These are phyloP conservation scores for Dallia pectoralis DNA, from an alignment of 2,797 vertebrate genomes.

Conservation along the genomic window DNA sequence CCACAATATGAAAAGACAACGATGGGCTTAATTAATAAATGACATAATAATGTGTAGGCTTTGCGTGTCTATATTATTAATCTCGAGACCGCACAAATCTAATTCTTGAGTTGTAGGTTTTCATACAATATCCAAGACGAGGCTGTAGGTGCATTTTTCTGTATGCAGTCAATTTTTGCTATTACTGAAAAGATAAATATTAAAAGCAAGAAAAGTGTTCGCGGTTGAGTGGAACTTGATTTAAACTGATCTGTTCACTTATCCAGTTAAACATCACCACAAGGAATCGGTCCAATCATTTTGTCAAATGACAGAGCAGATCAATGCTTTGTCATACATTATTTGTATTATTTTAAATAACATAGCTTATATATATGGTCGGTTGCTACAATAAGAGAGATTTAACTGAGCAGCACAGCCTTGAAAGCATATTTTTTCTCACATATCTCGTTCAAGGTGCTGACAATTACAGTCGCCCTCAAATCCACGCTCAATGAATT, in stretches of 20 bases:
- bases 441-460: slow-evolving; percentile 39
- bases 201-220: neutral
- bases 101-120: no score
- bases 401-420: slow-evolving; percentile 55
- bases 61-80: no score
- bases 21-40: neutral
- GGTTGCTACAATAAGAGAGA: slow-evolving; percentile 28
- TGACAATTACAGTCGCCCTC: slow-evolving; percentile 43
- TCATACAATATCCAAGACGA: no score
- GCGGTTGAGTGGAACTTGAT: neutral
- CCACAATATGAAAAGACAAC: neutral
- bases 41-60: no score
- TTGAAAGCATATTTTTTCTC: slow-evolving; percentile 3
- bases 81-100: no score
- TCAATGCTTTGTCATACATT: no score
- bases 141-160: no score
- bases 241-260: neutral
- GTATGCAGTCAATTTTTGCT: neutral
- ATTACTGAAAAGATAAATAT: neutral
- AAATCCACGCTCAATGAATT: slow-evolving; percentile 30
- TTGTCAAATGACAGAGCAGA: slow-evolving; percentile 27
- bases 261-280: neutral
- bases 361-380: neutral
- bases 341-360: neutral
- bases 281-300: neutral